phyloP scores from a whole-genome alignment of 2,113 vertebrate species.

The Chelonoidis abingdonii region DNA sequence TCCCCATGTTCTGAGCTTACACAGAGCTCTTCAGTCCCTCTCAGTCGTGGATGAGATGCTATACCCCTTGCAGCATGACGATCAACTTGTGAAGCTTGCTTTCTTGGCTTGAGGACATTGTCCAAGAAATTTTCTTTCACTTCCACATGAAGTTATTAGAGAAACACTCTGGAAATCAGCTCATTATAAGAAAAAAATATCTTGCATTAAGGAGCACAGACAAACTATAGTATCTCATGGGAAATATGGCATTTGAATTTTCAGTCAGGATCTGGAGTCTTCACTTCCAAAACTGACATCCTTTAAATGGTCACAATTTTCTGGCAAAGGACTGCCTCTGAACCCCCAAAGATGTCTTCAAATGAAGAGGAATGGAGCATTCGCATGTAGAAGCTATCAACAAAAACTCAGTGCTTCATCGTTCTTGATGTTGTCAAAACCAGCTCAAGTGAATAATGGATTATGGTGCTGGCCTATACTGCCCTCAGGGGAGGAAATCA shows the following conservation, averaged over 20 bases:
- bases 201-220: background rate
- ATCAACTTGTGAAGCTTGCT: background rate
- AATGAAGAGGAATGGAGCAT: background rate
- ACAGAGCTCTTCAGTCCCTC: background rate
- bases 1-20: background rate
- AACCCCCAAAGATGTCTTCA: constrained; percentile 7
- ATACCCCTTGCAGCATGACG: background rate
- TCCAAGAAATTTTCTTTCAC: background rate
- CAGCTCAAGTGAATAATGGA: background rate
- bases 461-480: background rate
- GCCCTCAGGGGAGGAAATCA: background rate
- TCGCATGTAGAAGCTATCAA: background rate
- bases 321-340: background rate
- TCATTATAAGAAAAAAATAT: background rate
- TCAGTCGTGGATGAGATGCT: background rate
- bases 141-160: background rate
- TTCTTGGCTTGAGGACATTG: background rate
- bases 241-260: background rate
- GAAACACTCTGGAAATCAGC: background rate
- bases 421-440: background rate
- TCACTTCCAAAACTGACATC: background rate
- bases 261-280: background rate
- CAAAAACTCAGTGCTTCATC: background rate
- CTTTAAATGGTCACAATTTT: background rate
- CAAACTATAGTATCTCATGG: background rate